These are phyloP conservation scores for Leuciscus waleckii DNA, from an alignment of 2,797 vertebrate genomes.

Conservation along the genomic window DNA sequence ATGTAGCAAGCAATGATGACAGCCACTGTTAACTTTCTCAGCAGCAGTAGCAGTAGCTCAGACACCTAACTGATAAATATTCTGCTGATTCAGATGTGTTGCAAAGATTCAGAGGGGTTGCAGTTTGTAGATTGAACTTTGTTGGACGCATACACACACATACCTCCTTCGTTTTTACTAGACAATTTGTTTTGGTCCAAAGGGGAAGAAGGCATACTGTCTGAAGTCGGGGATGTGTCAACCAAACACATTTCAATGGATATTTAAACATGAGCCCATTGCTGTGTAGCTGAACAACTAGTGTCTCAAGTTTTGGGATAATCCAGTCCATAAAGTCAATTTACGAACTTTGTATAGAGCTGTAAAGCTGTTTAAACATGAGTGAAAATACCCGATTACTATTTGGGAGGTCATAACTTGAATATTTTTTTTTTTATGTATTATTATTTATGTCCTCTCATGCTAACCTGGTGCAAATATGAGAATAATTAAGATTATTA, in stretches of 20 bases:
- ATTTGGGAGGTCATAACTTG: background rate
- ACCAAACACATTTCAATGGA: background rate
- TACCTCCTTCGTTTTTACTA: background rate
- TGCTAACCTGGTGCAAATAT: background rate
- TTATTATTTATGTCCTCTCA: background rate
- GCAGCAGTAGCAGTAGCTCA: background rate
- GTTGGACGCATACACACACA: background rate
- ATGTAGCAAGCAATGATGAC: background rate
- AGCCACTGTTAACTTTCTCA: background rate
- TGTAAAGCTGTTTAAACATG: background rate
- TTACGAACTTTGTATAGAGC: background rate
- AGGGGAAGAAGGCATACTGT: background rate
- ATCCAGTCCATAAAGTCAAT: background rate
- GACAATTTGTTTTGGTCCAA: background rate
- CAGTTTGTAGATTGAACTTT: background rate
- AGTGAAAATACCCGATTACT: background rate
- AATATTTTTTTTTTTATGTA: no score
- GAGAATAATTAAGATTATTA: background rate
- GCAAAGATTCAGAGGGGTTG: background rate
- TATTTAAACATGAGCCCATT: background rate
- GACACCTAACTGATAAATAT: constrained; percentile 1
- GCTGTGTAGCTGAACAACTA: background rate
- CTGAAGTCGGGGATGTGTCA: background rate
- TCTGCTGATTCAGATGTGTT: background rate
- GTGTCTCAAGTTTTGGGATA: background rate